Evolutionary conservation across 2,888 invertebrate genomes (phyloP), one percentile per base, ranked within the genome.

Genomic region (Drosophila pseudotalamancana): DNA sequence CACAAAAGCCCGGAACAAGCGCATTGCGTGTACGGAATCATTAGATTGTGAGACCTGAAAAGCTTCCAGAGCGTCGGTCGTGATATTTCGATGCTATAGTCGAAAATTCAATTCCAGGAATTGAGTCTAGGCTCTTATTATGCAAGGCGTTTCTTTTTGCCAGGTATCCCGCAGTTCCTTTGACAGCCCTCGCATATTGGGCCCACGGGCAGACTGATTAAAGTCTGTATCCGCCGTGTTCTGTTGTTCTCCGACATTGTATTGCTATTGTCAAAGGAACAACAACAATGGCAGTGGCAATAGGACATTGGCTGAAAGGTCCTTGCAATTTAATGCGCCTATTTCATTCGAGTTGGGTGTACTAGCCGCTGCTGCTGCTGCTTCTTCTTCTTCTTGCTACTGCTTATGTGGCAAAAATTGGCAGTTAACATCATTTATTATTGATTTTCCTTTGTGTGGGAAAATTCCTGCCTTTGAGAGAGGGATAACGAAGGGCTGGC

Each of bases 351-450:
- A n/a, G n/a, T n/a, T n/a, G n/a, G n/a, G n/a, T n/a, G n/a, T n/a
- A n/a, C n/a, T 23, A 21, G 16, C 42, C 23, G 19, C 23, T 4
- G n/a, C n/a, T n/a, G n/a, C n/a, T n/a, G n/a, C n/a, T n/a, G n/a
- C n/a, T n/a, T n/a, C n/a, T n/a, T n/a, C n/a, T n/a, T n/a, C n/a
- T n/a, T n/a, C n/a, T n/a, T 16, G 49, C 39, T 19, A 51, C 51
- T 76, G 81, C 69, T 67, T 72, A 69, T 79, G 74, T 74, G 74
- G 74, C 85, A 65, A 65, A 85, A 82, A 80, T 80, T 79, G 74
- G 70, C 72, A 79, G 83, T 76, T 83, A 86, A 83, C 79, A 84
- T 84, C 75, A 84, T 86, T 84, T 84, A 72, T 84, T 86, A 86
- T 84, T 81, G 83, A 84, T 84, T 84, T 84, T 83, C 42, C 43